Evolutionary conservation across 2,113 vertebrate genomes (phyloP).

Genomic region (Laticauda laticaudata): DNA sequence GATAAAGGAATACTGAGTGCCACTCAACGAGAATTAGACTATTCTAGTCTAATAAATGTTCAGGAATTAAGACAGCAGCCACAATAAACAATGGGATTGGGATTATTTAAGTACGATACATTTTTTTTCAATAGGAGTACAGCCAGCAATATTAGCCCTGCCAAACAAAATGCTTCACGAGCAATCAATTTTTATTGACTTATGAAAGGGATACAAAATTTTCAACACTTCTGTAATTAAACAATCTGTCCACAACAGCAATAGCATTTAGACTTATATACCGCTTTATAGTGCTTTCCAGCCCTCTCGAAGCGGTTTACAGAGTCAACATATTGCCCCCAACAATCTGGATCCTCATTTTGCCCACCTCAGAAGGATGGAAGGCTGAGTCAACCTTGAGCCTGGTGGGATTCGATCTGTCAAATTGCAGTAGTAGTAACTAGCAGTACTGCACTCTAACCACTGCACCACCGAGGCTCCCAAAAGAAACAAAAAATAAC

Average conservation of each 20-base stretch:
- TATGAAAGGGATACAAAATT: neutral
- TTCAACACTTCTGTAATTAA: slow-evolving; percentile 3
- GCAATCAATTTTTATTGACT: neutral
- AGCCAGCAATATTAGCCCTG: neutral
- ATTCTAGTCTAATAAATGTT: neutral
- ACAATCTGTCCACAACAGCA: neutral
- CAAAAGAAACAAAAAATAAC: neutral
- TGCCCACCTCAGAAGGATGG: too few species aligned
- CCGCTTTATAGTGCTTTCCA: too few species aligned
- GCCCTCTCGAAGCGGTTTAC: too few species aligned
- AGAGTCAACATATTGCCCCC: too few species aligned
- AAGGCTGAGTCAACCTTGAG: too few species aligned
- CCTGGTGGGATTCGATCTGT: too few species aligned
- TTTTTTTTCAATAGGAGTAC: neutral
- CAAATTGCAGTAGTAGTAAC: too few species aligned
- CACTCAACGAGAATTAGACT: neutral
- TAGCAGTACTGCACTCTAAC: too few species aligned
- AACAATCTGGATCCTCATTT: too few species aligned
- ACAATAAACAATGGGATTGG: neutral
- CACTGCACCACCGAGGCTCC: too few species aligned
- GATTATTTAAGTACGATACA: neutral
- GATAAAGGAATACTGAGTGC: neutral
- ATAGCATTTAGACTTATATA: too few species aligned
- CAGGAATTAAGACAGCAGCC: neutral
- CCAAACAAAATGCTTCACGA: neutral